phyloP scores from a whole-genome alignment of 53 echinoderm and acorn worm genomes.

The Actinopyga echinites region DNA sequence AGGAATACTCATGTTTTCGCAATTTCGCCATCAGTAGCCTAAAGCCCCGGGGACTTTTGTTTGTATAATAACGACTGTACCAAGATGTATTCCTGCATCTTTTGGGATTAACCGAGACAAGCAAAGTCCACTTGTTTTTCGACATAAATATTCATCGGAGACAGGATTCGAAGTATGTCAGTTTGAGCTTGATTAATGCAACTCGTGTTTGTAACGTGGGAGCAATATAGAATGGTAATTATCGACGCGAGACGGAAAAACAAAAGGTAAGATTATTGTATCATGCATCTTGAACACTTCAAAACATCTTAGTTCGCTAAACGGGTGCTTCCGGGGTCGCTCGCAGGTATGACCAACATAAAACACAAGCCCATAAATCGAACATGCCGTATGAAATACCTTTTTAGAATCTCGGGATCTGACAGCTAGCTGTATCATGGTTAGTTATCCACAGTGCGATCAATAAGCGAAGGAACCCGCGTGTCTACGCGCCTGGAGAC shows the following conservation, averaged over 20 bases:
- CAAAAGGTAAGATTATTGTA: slow-evolving; percentile 33
- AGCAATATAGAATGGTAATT: slow-evolving; percentile 26
- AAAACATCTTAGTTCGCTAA: slow-evolving; percentile 7
- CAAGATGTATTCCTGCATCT: too few species aligned
- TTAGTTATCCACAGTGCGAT: slow-evolving; percentile 11
- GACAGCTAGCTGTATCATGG: slow-evolving; percentile 40
- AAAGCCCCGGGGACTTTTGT: too few species aligned
- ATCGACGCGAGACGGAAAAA: neutral
- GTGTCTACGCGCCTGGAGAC: slow-evolving; percentile 17
- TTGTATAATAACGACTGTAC: too few species aligned
- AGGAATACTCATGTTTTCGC: too few species aligned
- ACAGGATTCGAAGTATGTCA: neutral
- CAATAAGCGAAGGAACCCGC: slow-evolving; percentile 33
- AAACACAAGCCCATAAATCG: slow-evolving; percentile 6
- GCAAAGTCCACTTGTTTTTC: too few species aligned
- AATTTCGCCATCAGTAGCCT: too few species aligned
- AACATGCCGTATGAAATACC: slow-evolving; percentile 26
- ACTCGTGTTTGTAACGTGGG: slow-evolving; percentile 23
- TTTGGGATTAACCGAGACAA: too few species aligned
- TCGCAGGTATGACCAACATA: slow-evolving; percentile 25
- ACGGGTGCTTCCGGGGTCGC: slow-evolving; percentile 13
- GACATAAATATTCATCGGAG: neutral
- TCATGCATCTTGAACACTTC: slow-evolving; percentile 16
- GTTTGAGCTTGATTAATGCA: slow-evolving; percentile 21
- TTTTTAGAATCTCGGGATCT: neutral